Conservation (phyloP, 2,888 invertebrate genomes). For the Hyposoter dolosus region DNA sequence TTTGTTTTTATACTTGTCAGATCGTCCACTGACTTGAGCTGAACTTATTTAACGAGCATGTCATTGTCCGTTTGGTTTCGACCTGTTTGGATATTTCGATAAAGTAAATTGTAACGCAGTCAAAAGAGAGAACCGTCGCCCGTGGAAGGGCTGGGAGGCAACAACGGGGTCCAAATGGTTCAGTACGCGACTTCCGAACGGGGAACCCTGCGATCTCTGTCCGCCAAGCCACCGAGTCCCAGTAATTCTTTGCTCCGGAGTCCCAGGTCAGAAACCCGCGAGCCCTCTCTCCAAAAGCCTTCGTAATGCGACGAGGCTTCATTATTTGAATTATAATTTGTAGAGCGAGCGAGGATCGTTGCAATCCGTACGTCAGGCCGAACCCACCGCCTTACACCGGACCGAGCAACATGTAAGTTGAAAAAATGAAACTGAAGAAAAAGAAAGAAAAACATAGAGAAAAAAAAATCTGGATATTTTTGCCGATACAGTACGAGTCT, state of each 20-base stretch:
- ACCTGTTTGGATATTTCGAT: neutral
- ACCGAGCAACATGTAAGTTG: slow-evolving; percentile 85
- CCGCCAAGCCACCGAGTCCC: slow-evolving; percentile 84
- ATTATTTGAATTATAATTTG: slow-evolving; percentile 29
- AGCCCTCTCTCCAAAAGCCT: neutral
- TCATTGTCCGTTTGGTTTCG: slow-evolving; percentile 56
- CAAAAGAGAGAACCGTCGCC: slow-evolving; percentile 83
- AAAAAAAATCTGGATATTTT: slow-evolving; percentile 1
- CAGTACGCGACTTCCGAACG: slow-evolving; percentile 88
- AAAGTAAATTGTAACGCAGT: slow-evolving; percentile 72
- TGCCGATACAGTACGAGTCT: slow-evolving; percentile 76
- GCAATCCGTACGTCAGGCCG: slow-evolving; percentile 84
- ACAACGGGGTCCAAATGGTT: slow-evolving; percentile 87
- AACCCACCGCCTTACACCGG: slow-evolving; percentile 87
- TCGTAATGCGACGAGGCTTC: neutral
- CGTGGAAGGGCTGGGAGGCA: slow-evolving; percentile 79
- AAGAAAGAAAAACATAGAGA: slow-evolving; percentile 28
- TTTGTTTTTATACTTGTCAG: slow-evolving; percentile 44
- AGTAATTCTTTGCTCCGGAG: slow-evolving; percentile 79
- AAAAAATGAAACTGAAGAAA: neutral
- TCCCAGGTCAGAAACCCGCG: slow-evolving; percentile 77
- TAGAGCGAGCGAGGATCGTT: slow-evolving; percentile 79
- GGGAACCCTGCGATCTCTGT: slow-evolving; percentile 87
- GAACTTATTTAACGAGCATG: slow-evolving; percentile 75
- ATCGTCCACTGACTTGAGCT: slow-evolving; percentile 59